phyloP scores from a whole-genome alignment of 2,888 invertebrate species.

The Drosophila multiciliata region DNA sequence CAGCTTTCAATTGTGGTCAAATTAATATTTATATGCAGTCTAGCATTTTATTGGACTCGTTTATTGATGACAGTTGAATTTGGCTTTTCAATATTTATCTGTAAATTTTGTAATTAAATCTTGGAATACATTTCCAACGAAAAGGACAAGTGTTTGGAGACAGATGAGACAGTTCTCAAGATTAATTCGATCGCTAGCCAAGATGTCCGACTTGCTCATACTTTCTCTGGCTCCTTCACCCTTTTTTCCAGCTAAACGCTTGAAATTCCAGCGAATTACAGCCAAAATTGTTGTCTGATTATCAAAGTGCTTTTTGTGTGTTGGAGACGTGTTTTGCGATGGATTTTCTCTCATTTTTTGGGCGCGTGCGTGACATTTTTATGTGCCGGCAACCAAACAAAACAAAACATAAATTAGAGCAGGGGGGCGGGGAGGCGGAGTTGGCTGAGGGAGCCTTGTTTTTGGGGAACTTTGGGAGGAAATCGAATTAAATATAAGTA shows the following conservation, averaged over 20 bases:
- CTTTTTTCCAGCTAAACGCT: conserved; percentile 49
- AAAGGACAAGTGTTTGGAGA: background rate
- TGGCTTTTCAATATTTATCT: background rate
- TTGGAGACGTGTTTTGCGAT: conserved; percentile 40
- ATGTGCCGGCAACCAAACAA: conserved; percentile 56
- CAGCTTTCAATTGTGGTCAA: conserved; percentile 1
- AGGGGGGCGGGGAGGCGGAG: background rate
- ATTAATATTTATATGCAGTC: conserved; percentile 3
- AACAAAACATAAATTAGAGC: conserved; percentile 74
- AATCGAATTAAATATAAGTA: conserved; percentile 74
- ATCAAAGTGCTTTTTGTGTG: conserved; percentile 28
- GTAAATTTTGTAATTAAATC: background rate
- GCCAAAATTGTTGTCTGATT: conserved; percentile 41
- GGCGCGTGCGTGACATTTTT: conserved; percentile 70
- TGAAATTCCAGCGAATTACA: conserved; percentile 43
- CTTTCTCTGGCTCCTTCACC: background rate
- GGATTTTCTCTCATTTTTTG: conserved; percentile 42
- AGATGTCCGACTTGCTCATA: background rate
- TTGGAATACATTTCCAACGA: background rate
- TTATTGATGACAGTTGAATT: background rate
- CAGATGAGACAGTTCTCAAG: background rate
- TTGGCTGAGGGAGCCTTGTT: conserved; percentile 18
- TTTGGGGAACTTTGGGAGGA: conserved; percentile 40
- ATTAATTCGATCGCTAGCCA: conserved; percentile 8
- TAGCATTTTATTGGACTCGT: background rate